phyloP scores from a whole-genome alignment of 2,113 vertebrate genomes.

The Mionectes macconnelli region DNA sequence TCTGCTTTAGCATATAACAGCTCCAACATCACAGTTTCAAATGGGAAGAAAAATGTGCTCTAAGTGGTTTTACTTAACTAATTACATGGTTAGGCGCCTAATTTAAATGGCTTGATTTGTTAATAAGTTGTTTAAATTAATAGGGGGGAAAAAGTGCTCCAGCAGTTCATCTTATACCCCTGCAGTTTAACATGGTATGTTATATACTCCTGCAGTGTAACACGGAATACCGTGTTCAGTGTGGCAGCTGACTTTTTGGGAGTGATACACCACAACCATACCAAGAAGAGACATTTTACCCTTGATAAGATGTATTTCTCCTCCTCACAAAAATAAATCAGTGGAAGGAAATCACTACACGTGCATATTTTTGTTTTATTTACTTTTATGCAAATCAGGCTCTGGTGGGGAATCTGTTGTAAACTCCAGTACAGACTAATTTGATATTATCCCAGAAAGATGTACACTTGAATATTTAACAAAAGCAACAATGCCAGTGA shows the following conservation, averaged over 20 bases:
- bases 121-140: constrained; percentile 55
- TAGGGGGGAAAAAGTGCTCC: neutral
- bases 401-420: constrained; percentile 59
- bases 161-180: neutral
- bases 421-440: constrained; percentile 76
- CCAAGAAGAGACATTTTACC: neutral
- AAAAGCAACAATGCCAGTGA: constrained; percentile 71
- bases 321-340: neutral
- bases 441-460: constrained; percentile 79
- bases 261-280: neutral
- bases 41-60: constrained; percentile 29
- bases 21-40: neutral
- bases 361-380: neutral
- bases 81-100: constrained; percentile 11
- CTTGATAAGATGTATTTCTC: neutral
- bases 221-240: neutral
- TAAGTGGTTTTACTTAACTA: constrained; percentile 54
- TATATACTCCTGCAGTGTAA: neutral
- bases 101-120: constrained; percentile 31
- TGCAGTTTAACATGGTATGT: neutral
- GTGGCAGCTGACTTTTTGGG: neutral
- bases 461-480: constrained; percentile 83
- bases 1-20: neutral
- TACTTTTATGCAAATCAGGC: constrained; percentile 48
- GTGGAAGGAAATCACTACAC: neutral